A percentile compares a stretch with the other conserved stretches of the same genome.
Evolutionary conservation across 1,140 invertebrate species (phyloP).

Genomic region (Pantala flavescens): DNA sequence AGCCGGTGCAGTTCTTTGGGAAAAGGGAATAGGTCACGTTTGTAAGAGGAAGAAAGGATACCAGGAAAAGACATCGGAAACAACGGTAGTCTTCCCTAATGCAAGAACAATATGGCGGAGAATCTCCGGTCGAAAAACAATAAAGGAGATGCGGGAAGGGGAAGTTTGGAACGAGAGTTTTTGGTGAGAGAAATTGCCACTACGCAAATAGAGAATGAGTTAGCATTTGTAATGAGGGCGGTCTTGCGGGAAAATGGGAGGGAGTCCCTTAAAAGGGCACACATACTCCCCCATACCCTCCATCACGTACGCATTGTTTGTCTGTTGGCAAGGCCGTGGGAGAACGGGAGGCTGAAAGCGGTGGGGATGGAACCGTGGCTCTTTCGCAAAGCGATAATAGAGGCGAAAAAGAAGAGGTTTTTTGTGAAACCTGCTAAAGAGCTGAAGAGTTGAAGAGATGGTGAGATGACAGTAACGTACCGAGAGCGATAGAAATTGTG

Average conservation of each 20-base stretch:
- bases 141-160: not conserved
- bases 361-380: not conserved
- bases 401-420: not conserved
- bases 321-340: not conserved
- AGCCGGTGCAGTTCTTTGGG: no score
- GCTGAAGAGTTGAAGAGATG: not conserved
- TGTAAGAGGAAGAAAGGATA: no score
- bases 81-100: no score
- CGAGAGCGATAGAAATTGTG: not conserved
- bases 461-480: not conserved
- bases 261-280: not conserved
- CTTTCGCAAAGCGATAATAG: not conserved
- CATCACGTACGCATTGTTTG: not conserved
- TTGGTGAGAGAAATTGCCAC: not conserved
- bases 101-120: no score
- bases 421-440: not conserved
- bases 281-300: not conserved
- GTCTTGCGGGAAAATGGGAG: not conserved
- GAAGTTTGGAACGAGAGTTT: not conserved
- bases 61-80: no score
- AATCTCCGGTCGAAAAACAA: no score
- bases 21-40: no score
- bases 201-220: slow-evolving; percentile 3
- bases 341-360: not conserved
- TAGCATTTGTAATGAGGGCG: not conserved